Evolutionary conservation across 92 coral and sea anemone genomes (phyloP).

Genomic region (Micromussa lordhowensis): DNA sequence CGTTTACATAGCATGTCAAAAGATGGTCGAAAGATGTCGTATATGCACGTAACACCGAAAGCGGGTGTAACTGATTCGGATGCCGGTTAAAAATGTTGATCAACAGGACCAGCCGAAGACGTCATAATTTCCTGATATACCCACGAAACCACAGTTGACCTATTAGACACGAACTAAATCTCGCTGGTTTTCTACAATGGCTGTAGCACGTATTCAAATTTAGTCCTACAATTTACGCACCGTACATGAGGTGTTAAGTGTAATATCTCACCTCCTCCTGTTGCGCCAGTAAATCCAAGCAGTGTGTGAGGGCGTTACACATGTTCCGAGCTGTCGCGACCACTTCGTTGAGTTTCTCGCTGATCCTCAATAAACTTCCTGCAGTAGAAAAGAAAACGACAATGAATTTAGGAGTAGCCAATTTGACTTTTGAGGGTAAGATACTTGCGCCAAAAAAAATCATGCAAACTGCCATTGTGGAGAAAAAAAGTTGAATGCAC

Average conservation of each 20-base stretch:
- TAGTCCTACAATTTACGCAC: background rate
- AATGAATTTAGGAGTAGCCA: background rate
- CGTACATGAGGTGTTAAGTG: background rate
- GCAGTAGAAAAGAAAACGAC: background rate
- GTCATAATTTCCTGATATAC: too few relatives aligned
- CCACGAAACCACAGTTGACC: background rate
- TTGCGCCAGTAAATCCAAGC: slow-evolving; percentile 85
- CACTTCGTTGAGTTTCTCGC: slow-evolving; percentile 86
- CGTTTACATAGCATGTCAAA: too few relatives aligned
- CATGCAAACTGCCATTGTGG: too few relatives aligned
- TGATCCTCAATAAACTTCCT: slow-evolving; percentile 75
- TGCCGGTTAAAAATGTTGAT: too few relatives aligned
- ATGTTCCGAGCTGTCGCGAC: slow-evolving; percentile 88
- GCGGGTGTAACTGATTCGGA: too few relatives aligned
- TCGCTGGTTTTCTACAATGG: background rate
- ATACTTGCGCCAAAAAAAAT: too few relatives aligned
- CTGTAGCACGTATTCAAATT: background rate
- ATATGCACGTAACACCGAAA: too few relatives aligned
- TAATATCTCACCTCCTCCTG: slow-evolving; percentile 87
- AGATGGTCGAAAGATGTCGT: too few relatives aligned
- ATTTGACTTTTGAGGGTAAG: too few relatives aligned
- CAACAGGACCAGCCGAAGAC: too few relatives aligned
- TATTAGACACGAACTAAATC: background rate
- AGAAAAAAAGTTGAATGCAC: too few relatives aligned
- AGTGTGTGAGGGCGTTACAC: slow-evolving; percentile 91